Evolutionary conservation across 2,113 vertebrate genomes (phyloP).

Genomic region (Solenodon paradoxus): DNA sequence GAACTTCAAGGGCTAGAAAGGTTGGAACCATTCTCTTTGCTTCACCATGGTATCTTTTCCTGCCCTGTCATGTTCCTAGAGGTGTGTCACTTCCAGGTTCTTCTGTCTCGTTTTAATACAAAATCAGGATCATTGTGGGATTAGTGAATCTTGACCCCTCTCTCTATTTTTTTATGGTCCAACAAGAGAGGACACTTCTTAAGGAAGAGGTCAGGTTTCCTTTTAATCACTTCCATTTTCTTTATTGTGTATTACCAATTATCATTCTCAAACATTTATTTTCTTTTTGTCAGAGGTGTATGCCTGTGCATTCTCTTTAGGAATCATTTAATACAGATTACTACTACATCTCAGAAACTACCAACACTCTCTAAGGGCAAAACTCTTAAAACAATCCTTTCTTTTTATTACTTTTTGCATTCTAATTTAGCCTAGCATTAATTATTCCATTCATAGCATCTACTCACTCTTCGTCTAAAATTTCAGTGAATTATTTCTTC

Average conservation of each 20-base stretch:
- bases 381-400: neutral
- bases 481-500: neutral
- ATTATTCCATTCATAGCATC: neutral
- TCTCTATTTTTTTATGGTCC: neutral
- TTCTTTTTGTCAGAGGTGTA: neutral
- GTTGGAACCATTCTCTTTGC: neutral
- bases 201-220: neutral
- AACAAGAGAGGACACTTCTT: neutral
- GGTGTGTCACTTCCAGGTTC: neutral
- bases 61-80: neutral
- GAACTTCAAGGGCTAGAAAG: neutral
- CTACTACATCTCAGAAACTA: neutral
- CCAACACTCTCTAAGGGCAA: neutral
- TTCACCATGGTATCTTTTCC: neutral
- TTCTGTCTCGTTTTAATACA: neutral
- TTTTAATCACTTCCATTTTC: neutral
- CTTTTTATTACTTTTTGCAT: neutral
- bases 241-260: neutral
- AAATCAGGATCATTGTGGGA: neutral
- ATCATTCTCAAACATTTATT: neutral
- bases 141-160: neutral
- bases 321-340: neutral
- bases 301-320: neutral
- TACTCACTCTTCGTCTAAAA: neutral
- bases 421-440: neutral